phyloP scores from a whole-genome alignment of 1,140 invertebrate species.

The Scylla paramamosain region DNA sequence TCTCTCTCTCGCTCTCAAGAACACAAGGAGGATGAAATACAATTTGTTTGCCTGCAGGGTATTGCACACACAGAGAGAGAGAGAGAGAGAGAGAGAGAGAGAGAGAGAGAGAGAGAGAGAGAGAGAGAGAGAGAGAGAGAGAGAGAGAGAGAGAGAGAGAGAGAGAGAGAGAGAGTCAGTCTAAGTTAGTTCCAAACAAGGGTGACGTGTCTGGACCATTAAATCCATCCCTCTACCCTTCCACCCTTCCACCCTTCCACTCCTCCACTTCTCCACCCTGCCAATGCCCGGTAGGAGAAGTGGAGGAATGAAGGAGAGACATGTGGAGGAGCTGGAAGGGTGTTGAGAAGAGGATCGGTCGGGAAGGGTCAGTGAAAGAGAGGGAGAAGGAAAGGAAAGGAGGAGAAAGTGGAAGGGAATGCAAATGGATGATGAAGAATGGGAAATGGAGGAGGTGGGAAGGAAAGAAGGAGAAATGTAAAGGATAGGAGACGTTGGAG shows the following conservation, averaged over 20 bases:
- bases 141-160: not conserved
- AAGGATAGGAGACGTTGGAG: no score
- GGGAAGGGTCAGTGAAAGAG: not conserved
- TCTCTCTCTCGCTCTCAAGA: slow-evolving; percentile 30
- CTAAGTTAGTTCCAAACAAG: not conserved
- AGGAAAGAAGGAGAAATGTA: no score
- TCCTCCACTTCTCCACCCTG: not conserved
- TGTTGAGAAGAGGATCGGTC: no score
- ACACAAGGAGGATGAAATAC: not conserved
- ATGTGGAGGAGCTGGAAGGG: not conserved
- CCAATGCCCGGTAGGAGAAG: not conserved
- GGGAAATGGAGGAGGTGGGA: no score
- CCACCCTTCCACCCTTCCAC: not conserved
- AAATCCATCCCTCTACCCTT: not conserved
- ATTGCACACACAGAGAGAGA: not conserved
- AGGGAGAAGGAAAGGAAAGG: not conserved
- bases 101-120: no score
- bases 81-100: no score
- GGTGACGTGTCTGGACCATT: not conserved
- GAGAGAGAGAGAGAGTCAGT: not conserved
- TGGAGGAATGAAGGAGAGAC: not conserved
- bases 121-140: no score
- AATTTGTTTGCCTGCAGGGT: not conserved
- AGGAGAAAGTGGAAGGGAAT: not conserved
- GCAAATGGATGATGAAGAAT: not conserved